phyloP scores from a whole-genome alignment of 2,113 vertebrate species.

The Cranoglanis bouderius region DNA sequence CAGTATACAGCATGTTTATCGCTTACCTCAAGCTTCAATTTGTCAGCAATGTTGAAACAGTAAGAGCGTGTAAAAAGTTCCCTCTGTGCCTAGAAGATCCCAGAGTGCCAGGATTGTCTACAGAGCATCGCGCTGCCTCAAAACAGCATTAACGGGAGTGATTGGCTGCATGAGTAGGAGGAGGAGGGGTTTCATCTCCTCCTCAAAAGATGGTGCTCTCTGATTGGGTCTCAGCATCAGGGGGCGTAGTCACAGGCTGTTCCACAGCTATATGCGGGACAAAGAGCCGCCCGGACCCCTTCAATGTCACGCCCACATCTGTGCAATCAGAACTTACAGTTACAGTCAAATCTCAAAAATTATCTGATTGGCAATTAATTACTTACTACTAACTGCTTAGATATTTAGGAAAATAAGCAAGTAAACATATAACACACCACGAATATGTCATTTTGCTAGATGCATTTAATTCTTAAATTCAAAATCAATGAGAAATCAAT shows the following conservation, averaged over 20 bases:
- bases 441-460: constrained; percentile 20
- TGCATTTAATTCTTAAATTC: background rate
- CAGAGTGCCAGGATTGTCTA: background rate
- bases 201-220: constrained; percentile 87
- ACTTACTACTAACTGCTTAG: background rate
- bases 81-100: constrained; percentile 10
- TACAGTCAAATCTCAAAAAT: constrained; percentile 2
- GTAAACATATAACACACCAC: constrained; percentile 15
- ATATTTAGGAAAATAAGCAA: background rate
- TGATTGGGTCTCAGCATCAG: constrained; percentile 71
- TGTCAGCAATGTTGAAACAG: constrained; percentile 32
- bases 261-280: constrained; percentile 73
- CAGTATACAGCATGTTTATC: constrained; percentile 35
- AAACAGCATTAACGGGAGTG: constrained; percentile 3
- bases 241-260: constrained; percentile 55
- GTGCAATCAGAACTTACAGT: constrained; percentile 48
- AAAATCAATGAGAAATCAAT: background rate
- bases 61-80: constrained; percentile 29
- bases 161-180: constrained; percentile 13
- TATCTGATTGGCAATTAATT: background rate
- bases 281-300: constrained; percentile 73
- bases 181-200: background rate
- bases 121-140: background rate
- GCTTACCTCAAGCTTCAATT: constrained; percentile 27
- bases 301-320: constrained; percentile 77